Percentiles rank a stretch among this genome's conserved stretches.
These are phyloP conservation scores for Morinoia aosen DNA, from an alignment of 2,888 invertebrate genomes.

Conservation along the genomic window DNA sequence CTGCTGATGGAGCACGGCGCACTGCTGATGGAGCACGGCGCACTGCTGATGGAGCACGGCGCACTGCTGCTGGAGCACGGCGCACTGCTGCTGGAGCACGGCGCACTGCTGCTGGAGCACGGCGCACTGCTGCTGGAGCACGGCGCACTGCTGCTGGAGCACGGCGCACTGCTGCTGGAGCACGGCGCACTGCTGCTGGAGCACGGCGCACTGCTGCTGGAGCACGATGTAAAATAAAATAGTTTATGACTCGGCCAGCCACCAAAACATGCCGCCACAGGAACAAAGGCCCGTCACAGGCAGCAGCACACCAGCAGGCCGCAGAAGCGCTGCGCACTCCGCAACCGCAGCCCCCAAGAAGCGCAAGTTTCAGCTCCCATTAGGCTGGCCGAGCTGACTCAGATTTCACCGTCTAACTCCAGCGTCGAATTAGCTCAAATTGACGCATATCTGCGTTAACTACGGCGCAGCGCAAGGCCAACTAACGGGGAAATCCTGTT, in stretches of 20 bases:
- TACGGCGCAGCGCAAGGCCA: neutral
- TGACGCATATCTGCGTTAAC: neutral
- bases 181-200: no score
- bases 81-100: no score
- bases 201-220: no score
- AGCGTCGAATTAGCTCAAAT: neutral
- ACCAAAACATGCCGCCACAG: neutral
- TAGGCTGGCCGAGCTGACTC: neutral
- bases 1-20: no score
- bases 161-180: no score
- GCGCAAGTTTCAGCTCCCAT: neutral
- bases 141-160: no score
- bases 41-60: no score
- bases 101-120: no score
- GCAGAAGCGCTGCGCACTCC: neutral
- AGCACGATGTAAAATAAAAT: neutral
- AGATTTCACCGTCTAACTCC: neutral
- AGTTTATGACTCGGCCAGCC: neutral
- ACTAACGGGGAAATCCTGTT: neutral
- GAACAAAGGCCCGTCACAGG: neutral
- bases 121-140: no score
- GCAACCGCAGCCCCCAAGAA: neutral
- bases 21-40: no score
- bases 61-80: no score
- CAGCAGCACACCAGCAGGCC: neutral